These are phyloP conservation scores for Eretmochelys imbricata DNA, from an alignment of 2,113 vertebrate species.

Conservation along the genomic window DNA sequence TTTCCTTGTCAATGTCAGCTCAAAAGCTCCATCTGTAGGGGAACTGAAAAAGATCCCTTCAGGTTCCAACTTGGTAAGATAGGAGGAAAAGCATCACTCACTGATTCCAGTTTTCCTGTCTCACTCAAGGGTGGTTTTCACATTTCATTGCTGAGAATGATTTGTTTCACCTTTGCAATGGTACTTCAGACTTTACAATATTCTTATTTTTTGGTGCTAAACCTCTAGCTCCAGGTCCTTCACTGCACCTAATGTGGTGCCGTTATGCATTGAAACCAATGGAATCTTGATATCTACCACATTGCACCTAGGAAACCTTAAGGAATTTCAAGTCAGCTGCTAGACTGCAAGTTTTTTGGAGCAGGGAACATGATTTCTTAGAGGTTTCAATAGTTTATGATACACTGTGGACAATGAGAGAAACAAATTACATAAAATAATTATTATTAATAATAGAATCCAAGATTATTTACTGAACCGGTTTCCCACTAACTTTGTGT, in stretches of 20 bases:
- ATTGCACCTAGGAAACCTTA: not conserved
- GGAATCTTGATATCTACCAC: not conserved
- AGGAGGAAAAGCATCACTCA: not conserved
- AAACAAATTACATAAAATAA: not conserved
- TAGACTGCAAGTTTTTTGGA: not conserved
- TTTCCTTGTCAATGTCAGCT: conserved; percentile 13
- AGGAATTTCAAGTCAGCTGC: not conserved
- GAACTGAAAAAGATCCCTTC: not conserved
- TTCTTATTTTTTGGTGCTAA: not conserved
- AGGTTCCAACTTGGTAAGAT: not conserved
- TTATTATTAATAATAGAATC: not conserved
- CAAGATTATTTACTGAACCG: not conserved
- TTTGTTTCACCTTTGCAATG: not conserved
- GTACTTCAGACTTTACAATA: accelerated
- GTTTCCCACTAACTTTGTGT: not conserved
- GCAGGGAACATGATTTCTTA: not conserved
- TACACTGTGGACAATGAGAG: too few relatives aligned
- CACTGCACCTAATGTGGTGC: not conserved
- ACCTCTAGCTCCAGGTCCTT: accelerated
- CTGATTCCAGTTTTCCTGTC: conserved; percentile 11
- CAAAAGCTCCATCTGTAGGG: conserved; percentile 66
- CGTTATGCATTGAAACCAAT: not conserved
- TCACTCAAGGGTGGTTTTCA: not conserved
- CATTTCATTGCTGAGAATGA: accelerated
- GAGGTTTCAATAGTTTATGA: not conserved